Base-by-base conservation (phyloP, 2,797 vertebrate species). In the Amblyopsis hoosieri region DNA sequence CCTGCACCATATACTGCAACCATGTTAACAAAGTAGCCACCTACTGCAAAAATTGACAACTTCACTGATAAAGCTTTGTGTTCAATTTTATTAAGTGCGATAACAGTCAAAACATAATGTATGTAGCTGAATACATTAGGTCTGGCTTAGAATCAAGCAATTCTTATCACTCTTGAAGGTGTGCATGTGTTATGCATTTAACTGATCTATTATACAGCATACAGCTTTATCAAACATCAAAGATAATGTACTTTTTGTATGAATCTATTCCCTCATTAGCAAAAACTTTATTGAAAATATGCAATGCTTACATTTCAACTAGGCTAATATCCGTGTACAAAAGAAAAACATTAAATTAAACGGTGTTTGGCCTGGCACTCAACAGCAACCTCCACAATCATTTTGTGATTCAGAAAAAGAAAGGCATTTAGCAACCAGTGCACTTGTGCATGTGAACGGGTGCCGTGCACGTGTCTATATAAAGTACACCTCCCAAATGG, bases 51-150 rank as follows among this genome's bases (percentile, higher is more conserved):
- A 37, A 47, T 17, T 11, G 42, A 19, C 42, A 78, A 48, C 17
- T 54, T 14, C 19, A 66, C 1, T 49, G 57, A 73, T 46, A 55
- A 72, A 74, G 74, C 60, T 86, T 86, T 50, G 74, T 65, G 85
- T 88, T 87, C 67, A 23, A 78, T 83, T 90, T 89, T 90, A 90
- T 90, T 89, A 85, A 82, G 83, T 87, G 80, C 71, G 80, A 89
- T 80, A 89, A 82, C 72, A 77, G 83, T 81, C 66, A 64, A 51
- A 90, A 83, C 78, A 85, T 78, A 74, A 72, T 80, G 69, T 72
- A 64, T 82, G 72, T 57, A 62, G 42, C 50, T 86, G 71, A 78
- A 73, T 82, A 82, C 67, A 71, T 77, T 33, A 72, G 73, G 75
- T 80, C 76, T 80, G 57, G 56, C 78, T 72, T 67, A 82, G 31